Percentiles rank a stretch among this genome's conserved stretches.
Evolutionary conservation across 2,113 vertebrate species (phyloP).

Genomic region (Eleginops maclovinus): DNA sequence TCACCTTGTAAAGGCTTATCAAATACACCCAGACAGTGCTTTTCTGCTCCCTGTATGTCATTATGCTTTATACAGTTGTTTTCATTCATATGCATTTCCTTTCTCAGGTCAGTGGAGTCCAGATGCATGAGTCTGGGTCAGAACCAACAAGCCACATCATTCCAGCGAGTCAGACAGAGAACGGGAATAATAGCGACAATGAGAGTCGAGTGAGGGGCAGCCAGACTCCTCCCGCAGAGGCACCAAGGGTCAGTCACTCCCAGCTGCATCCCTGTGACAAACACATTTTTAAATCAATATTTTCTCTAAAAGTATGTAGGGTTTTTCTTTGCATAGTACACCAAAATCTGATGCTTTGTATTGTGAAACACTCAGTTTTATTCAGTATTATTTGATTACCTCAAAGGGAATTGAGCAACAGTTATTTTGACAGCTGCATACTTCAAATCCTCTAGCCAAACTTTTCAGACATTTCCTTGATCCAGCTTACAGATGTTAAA

Average conservation of each 20-base stretch:
- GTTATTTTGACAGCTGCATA: background rate
- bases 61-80: background rate
- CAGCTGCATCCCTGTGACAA: constrained; percentile 25
- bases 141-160: constrained; percentile 79
- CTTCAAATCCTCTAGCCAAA: too few species aligned
- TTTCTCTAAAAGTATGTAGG: too few species aligned
- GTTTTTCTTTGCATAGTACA: background rate
- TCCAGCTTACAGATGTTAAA: background rate
- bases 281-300: background rate
- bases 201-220: constrained; percentile 75
- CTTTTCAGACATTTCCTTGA: background rate
- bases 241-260: constrained; percentile 69
- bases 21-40: background rate
- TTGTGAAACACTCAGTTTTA: too few species aligned
- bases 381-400: background rate
- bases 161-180: constrained; percentile 77
- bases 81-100: constrained; percentile 26
- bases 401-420: background rate
- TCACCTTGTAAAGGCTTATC: background rate
- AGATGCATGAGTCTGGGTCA: constrained; percentile 87
- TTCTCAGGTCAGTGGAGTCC: constrained; percentile 77
- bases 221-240: constrained; percentile 73
- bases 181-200: constrained; percentile 71
- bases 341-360: background rate
- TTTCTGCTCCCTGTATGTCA: background rate